Percentiles rank a stretch among this genome's conserved stretches.
phyloP scores from a whole-genome alignment of 2,113 vertebrate species.

The Sturnus vulgaris region DNA sequence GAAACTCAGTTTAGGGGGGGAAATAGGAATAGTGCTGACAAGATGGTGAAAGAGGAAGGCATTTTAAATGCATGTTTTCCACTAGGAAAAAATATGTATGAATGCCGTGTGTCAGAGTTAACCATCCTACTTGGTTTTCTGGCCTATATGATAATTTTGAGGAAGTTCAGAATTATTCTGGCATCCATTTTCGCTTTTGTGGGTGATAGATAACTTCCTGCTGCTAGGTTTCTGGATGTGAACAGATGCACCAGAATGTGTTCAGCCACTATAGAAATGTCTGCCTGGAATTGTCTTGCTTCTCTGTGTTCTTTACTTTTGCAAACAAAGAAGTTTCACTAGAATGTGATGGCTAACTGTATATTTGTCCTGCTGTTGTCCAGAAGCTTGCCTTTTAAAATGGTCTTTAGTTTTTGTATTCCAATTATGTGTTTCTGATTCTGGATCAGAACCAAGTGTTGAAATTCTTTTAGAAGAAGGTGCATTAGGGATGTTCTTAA shows the following conservation, averaged over 20 bases:
- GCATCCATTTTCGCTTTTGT: neutral
- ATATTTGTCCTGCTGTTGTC: neutral
- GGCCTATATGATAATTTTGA: neutral
- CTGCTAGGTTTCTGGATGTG: neutral
- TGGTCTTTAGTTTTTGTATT: neutral
- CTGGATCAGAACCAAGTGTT: neutral
- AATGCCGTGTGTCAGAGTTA: neutral
- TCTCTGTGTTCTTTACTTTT: neutral
- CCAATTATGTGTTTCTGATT: neutral
- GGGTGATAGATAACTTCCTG: neutral
- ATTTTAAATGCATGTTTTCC: neutral
- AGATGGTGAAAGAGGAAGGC: neutral
- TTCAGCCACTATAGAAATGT: neutral
- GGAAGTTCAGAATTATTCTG: neutral
- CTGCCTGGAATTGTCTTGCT: neutral
- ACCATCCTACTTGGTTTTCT: neutral
- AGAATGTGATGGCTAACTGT: neutral
- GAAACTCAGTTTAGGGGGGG: neutral
- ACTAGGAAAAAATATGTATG: neutral
- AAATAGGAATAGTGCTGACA: neutral
- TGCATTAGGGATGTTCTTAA: neutral
- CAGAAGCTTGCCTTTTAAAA: neutral
- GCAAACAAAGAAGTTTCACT: neutral
- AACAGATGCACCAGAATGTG: neutral
- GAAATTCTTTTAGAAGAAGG: neutral